phyloP scores from a whole-genome alignment of 2,888 invertebrate species.

The Mimumesa dahlbomi region DNA sequence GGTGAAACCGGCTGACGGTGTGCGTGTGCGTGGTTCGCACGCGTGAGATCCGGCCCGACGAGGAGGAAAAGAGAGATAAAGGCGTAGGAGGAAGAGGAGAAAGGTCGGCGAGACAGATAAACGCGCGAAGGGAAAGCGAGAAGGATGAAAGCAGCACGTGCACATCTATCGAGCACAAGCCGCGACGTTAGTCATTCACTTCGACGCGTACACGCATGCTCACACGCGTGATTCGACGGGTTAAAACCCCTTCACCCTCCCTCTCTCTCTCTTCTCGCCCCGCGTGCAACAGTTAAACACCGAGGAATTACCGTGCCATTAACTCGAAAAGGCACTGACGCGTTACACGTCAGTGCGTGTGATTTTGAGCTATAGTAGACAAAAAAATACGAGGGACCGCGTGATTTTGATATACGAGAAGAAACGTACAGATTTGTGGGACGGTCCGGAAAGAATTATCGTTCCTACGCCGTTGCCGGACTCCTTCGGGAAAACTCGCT shows the following conservation, averaged over 20 bases:
- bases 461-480: too few relatives aligned
- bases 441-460: not conserved
- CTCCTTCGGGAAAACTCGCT: too few relatives aligned
- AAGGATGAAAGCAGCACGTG: slow-evolving; percentile 38
- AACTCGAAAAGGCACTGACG: slow-evolving; percentile 50
- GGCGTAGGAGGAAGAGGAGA: not conserved
- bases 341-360: slow-evolving; percentile 52
- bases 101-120: slow-evolving; percentile 9
- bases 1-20: slow-evolving; percentile 44
- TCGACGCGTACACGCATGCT: slow-evolving; percentile 45
- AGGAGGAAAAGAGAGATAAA: slow-evolving; percentile 3
- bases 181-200: slow-evolving; percentile 59
- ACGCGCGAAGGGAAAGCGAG: slow-evolving; percentile 26
- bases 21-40: slow-evolving; percentile 34
- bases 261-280: slow-evolving; percentile 12
- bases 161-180: slow-evolving; percentile 56
- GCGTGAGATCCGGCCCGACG: slow-evolving; percentile 22
- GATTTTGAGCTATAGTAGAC: slow-evolving; percentile 39
- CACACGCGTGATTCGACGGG: slow-evolving; percentile 13
- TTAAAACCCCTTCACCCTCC: slow-evolving; percentile 12
- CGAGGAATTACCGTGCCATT: slow-evolving; percentile 57
- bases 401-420: slow-evolving; percentile 7
- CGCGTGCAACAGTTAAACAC: slow-evolving; percentile 67
- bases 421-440: not conserved
- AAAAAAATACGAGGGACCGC: not conserved